phyloP scores from a whole-genome alignment of 2,888 invertebrate species.

The Deilephila porcellus region DNA sequence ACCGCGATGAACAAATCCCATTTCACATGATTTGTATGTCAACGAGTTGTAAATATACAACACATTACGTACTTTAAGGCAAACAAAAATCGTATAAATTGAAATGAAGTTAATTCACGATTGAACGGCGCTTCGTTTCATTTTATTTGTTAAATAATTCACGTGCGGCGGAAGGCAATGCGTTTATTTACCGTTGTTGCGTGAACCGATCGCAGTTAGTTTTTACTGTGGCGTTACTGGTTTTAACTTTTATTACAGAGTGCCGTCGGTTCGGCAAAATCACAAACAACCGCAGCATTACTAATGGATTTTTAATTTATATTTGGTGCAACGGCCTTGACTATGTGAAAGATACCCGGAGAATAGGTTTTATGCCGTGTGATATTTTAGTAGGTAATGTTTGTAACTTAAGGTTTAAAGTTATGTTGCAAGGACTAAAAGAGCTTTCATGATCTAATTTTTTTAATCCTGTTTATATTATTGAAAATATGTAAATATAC shows the following conservation, averaged over 20 bases:
- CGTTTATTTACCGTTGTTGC: slow-evolving; percentile 35
- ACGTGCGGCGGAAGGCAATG: slow-evolving; percentile 34
- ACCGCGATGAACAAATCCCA: neutral
- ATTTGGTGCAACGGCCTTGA: too few relatives aligned
- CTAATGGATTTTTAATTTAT: slow-evolving; percentile 9
- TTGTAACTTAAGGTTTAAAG: neutral
- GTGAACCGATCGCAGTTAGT: slow-evolving; percentile 42
- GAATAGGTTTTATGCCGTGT: too few relatives aligned
- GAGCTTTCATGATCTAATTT: too few relatives aligned
- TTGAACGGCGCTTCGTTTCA: slow-evolving; percentile 33
- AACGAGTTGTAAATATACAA: slow-evolving; percentile 27
- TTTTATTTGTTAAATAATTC: slow-evolving; percentile 46
- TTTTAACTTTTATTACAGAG: slow-evolving; percentile 34
- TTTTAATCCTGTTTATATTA: too few relatives aligned
- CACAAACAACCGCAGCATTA: slow-evolving; percentile 15
- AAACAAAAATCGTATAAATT: slow-evolving; percentile 27
- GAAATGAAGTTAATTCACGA: slow-evolving; percentile 24
- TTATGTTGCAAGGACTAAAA: too few relatives aligned
- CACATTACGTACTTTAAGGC: slow-evolving; percentile 21
- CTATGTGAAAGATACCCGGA: too few relatives aligned
- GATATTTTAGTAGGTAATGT: too few relatives aligned
- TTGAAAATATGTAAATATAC: too few relatives aligned
- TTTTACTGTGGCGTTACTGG: slow-evolving; percentile 42
- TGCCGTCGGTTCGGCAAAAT: neutral
- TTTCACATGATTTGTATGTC: slow-evolving; percentile 13